Evolutionary conservation across 2,797 vertebrate species (phyloP).

Genomic region (Halcyon badia): DNA sequence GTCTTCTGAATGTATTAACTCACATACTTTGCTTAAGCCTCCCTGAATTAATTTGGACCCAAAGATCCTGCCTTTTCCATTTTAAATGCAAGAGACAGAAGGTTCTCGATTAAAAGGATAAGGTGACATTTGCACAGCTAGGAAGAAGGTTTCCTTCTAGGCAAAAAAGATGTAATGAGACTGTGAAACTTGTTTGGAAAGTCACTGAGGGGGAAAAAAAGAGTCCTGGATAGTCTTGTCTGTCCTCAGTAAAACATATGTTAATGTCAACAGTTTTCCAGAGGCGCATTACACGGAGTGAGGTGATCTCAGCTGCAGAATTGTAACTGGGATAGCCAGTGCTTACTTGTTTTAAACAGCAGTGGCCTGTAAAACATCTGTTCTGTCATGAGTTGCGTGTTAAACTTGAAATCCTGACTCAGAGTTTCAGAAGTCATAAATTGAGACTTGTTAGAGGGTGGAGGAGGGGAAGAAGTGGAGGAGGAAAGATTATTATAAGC

Average conservation of each 20-base stretch:
- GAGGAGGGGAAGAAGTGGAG: conserved; percentile 11
- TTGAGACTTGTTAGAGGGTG: neutral
- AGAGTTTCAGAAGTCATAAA: neutral
- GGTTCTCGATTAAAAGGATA: neutral
- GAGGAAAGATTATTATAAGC: conserved; percentile 19
- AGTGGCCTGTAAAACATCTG: neutral
- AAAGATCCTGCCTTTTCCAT: neutral
- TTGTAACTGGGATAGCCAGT: neutral
- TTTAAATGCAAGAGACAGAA: neutral
- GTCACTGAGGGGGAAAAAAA: neutral
- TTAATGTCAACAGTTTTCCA: neutral
- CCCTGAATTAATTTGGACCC: neutral
- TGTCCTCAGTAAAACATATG: neutral
- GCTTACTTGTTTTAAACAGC: neutral
- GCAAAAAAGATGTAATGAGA: neutral
- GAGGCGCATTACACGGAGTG: rapidly evolving
- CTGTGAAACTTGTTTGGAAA: neutral
- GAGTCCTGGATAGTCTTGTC: neutral
- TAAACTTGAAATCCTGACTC: conserved; percentile 30
- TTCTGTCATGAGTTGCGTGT: neutral
- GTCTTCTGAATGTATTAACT: neutral
- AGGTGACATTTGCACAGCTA: neutral
- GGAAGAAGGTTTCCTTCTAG: neutral
- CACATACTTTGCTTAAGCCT: neutral
- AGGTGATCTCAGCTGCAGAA: neutral